These are phyloP conservation scores for Anguilla megastoma DNA, from an alignment of 2,797 vertebrate species.

Conservation along the genomic window DNA sequence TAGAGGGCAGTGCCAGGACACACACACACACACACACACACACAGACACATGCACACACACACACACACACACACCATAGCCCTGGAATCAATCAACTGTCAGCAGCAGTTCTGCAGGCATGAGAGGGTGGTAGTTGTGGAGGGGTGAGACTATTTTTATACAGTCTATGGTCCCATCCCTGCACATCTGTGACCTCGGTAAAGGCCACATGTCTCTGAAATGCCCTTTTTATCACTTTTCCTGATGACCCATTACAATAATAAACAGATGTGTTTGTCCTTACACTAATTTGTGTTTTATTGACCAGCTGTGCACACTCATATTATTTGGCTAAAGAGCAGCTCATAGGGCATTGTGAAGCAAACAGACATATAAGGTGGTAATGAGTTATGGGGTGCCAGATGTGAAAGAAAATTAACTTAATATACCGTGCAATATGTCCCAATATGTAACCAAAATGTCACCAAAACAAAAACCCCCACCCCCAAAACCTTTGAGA, in stretches of 20 bases:
- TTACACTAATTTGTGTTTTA: constrained; percentile 13
- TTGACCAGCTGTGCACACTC: neutral
- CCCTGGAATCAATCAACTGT: constrained; percentile 66
- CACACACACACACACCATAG: constrained; percentile 37
- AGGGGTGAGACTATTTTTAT: neutral
- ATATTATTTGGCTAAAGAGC: neutral
- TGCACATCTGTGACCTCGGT: neutral
- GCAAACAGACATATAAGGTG: neutral
- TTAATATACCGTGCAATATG: neutral
- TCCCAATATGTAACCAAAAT: neutral
- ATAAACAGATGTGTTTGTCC: neutral
- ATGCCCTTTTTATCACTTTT: neutral
- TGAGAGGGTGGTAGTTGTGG: neutral
- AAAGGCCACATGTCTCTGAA: neutral
- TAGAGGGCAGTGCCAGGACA: constrained; percentile 47
- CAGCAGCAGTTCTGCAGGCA: constrained; percentile 39
- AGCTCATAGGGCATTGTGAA: neutral
- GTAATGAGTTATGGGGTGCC: neutral
- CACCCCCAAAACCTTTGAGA: neutral
- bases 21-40: neutral
- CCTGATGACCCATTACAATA: neutral
- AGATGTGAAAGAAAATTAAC: neutral
- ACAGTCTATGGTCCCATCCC: neutral
- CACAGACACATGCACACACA: constrained; percentile 34
- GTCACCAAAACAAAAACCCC: neutral